Evolutionary conservation across 2,888 invertebrate genomes (phyloP).

Genomic region (Gymnosoma rotundatum): DNA sequence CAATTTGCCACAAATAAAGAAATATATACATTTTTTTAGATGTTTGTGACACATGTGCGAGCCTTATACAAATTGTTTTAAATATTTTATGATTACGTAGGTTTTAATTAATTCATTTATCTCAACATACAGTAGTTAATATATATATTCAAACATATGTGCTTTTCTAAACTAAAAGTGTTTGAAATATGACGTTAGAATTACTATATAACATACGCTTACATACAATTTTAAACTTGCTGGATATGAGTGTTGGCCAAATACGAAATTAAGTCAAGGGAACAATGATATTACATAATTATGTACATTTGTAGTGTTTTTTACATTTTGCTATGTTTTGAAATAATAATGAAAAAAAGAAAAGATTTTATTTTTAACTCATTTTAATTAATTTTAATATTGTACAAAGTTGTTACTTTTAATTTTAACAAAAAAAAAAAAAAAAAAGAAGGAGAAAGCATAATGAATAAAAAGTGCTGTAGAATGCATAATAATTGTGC

Average conservation of each 20-base stretch:
- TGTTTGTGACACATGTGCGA: constrained; percentile 61
- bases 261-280: constrained; percentile 55
- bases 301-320: constrained; percentile 30
- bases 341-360: constrained; percentile 34
- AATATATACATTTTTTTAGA: neutral
- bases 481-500: constrained; percentile 64
- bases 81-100: constrained; percentile 15
- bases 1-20: neutral
- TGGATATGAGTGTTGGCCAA: neutral
- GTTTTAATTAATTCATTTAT: constrained; percentile 11
- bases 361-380: constrained; percentile 47
- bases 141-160: neutral
- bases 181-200: too few species aligned
- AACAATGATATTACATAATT: constrained; percentile 50
- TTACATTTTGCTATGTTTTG: constrained; percentile 18
- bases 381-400: constrained; percentile 67
- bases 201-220: too few species aligned
- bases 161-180: neutral
- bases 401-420: constrained; percentile 60
- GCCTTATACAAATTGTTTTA: constrained; percentile 50
- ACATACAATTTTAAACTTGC: too few species aligned
- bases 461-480: constrained; percentile 54
- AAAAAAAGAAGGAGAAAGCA: too few species aligned
- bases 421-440: neutral
- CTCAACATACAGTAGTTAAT: neutral